Evolutionary conservation across 2,797 vertebrate genomes (phyloP).

Genomic region (Gobio occitaniae): DNA sequence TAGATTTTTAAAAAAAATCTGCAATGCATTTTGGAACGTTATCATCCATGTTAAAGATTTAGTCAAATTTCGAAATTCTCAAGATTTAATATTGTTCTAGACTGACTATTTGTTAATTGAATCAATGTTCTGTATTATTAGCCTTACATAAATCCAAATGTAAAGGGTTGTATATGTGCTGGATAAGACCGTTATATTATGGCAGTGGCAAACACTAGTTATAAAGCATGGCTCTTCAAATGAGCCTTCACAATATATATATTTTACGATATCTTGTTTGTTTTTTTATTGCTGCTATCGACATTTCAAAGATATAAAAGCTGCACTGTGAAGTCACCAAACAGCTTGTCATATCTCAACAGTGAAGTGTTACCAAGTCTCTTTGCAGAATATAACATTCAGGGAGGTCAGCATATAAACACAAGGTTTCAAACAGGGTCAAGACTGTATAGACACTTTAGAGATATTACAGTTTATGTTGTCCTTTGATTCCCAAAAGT

Average conservation of each 20-base stretch:
- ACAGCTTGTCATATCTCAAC: background rate
- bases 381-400: background rate
- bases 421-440: background rate
- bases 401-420: background rate
- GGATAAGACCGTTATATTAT: background rate
- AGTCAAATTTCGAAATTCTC: background rate
- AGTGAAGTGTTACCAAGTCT: background rate
- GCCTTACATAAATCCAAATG: background rate
- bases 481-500: background rate
- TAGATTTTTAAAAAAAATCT: background rate
- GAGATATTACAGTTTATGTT: background rate
- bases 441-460: background rate
- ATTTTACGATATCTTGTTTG: background rate
- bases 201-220: background rate
- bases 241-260: background rate
- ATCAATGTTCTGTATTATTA: background rate
- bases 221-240: background rate
- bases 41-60: background rate
- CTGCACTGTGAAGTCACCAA: background rate
- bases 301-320: background rate
- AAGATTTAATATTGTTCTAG: background rate
- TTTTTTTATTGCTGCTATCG: conserved; percentile 3
- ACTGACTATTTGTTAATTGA: background rate
- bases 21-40: background rate
- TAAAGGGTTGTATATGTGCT: background rate